These are phyloP conservation scores for Drosophila cardini DNA, from an alignment of 1,140 invertebrate species.

Conservation along the genomic window DNA sequence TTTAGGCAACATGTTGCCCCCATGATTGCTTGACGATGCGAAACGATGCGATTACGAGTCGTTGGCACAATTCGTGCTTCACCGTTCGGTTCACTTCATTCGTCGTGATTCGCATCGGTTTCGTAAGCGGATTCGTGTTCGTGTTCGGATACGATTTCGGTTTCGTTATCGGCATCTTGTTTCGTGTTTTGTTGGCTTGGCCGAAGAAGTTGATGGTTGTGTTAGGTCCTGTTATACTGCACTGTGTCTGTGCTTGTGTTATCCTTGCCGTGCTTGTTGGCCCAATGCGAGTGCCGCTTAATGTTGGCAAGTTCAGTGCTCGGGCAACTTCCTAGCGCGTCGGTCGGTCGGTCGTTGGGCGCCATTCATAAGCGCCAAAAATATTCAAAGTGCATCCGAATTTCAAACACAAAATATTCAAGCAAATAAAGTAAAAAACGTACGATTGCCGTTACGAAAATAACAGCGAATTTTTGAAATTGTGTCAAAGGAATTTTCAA, in stretches of 20 bases:
- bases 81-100: slow-evolving; percentile 1
- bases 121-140: slow-evolving; percentile 8
- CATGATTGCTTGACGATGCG: slow-evolving; percentile 1
- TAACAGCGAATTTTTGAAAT: neutral
- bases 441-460: slow-evolving; percentile 9
- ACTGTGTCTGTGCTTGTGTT: slow-evolving; percentile 16
- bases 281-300: slow-evolving; percentile 71
- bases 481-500: slow-evolving; percentile 4
- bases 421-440: slow-evolving; percentile 1
- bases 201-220: slow-evolving; percentile 58
- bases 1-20: slow-evolving; percentile 14
- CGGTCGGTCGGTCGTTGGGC: slow-evolving; percentile 54
- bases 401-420: slow-evolving; percentile 4
- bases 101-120: neutral
- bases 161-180: neutral
- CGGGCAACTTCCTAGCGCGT: slow-evolving; percentile 81
- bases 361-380: slow-evolving; percentile 11
- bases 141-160: slow-evolving; percentile 25
- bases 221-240: slow-evolving; percentile 54
- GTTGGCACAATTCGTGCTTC: slow-evolving; percentile 8
- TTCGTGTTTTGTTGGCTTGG: slow-evolving; percentile 6
- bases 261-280: slow-evolving; percentile 34
- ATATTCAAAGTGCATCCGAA: neutral
- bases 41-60: slow-evolving; percentile 12
- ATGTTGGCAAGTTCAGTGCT: slow-evolving; percentile 71